Base-by-base conservation (phyloP, 2,797 vertebrate genomes). In the Trachurus trachurus region DNA sequence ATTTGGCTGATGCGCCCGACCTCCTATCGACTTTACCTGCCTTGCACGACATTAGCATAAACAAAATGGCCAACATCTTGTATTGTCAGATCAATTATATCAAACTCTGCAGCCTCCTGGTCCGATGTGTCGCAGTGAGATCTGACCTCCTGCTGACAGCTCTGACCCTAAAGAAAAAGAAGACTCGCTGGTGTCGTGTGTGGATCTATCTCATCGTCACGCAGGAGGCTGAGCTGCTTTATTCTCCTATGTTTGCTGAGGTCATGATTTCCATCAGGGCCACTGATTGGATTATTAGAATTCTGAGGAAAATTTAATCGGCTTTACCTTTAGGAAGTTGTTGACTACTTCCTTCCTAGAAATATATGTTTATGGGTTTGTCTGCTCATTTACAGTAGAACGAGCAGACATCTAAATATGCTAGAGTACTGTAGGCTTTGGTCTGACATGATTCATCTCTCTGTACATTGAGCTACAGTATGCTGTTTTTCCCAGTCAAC, bases 31-130 rank as follows among this genome's bases (percentile, higher is more conserved):
- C 40, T 22, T 19, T 1, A 29, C 19, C 31, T 74, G 17, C 10
- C 22, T 64, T 44, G 11, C 10, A 19, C 58, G 26, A 42, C 60
- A 50, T 42, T 44, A 58, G 11, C 0, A 1, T 66, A 19, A 61
- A 60, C 53, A 65, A 76, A 81, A 66, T 54, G 64, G 72, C 34
- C 4, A 57, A 70, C 50, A 15, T 60, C 16, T 62, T 37, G 0
- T 12, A 71, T 61, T 60, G 65, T 79, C 69, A 69, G 26, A 83
- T 74, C 22, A 71, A 9, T 78, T 66, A 31, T 37, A 74, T 80
- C 29, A 66, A 37, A 63, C 19, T 72, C 16, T 1, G 2, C 19
- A 39, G 6, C 44, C 45, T 59, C 40, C n/a, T 16, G 56, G 6
- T 42, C 42, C 26, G 3, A 50, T 76, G 52, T 67, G 76, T 71